Percentiles rank a stretch among this genome's conserved stretches.
Conservation (phyloP, 2,888 invertebrate species). For the Oscheius sp. region DNA sequence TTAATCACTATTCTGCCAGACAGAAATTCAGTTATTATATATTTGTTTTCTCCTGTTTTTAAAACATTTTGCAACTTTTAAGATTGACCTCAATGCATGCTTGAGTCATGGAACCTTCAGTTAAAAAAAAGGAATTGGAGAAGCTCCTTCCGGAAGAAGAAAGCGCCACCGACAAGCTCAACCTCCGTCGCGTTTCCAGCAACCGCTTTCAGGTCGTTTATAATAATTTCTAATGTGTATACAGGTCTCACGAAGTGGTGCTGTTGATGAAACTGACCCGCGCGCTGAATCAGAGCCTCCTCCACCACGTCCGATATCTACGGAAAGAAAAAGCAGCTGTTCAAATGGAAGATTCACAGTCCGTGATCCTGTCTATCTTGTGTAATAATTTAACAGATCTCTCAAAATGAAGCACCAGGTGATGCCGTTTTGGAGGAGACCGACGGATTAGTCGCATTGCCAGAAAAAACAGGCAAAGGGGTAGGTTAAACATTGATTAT, state of each 20-base stretch:
- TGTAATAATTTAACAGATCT: not conserved
- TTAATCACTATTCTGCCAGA: too few species aligned
- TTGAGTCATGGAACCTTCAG: too few species aligned
- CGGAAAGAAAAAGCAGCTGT: slow-evolving; percentile 42
- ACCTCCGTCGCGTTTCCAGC: slow-evolving; percentile 3
- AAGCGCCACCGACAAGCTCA: not conserved
- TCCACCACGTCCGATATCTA: not conserved
- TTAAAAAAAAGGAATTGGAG: slow-evolving; percentile 23
- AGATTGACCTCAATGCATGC: too few species aligned
- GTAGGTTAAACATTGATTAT: slow-evolving; percentile 14
- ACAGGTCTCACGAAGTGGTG: slow-evolving; percentile 18
- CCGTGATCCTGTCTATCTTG: not conserved
- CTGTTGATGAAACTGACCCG: slow-evolving; percentile 18
- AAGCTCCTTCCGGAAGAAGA: slow-evolving; percentile 20
- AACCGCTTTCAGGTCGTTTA: slow-evolving; percentile 31
- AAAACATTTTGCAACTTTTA: too few species aligned
- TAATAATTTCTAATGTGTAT: not conserved
- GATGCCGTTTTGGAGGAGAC: not conserved
- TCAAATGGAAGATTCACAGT: slow-evolving; percentile 53
- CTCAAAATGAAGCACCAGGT: not conserved
- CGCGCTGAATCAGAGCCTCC: slow-evolving; percentile 20
- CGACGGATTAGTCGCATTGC: not conserved
- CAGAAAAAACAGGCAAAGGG: slow-evolving; percentile 6
- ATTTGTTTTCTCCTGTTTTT: too few species aligned
- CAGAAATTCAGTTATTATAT: too few species aligned